phyloP scores from a whole-genome alignment of 1,140 invertebrate genomes.

The Reticulitermes speratus region DNA sequence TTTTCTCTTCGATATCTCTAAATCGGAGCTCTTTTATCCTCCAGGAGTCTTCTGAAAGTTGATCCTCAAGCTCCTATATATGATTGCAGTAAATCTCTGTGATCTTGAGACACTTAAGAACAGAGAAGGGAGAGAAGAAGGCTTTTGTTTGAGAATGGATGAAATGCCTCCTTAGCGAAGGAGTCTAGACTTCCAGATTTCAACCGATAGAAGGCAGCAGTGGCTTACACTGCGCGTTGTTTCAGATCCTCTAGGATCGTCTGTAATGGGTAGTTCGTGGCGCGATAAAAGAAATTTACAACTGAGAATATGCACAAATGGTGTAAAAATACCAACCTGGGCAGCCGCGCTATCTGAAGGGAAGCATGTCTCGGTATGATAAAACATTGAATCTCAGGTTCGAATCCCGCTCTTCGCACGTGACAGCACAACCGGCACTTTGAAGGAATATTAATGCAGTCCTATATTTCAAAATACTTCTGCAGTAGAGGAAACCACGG shows the following conservation, averaged over 20 bases:
- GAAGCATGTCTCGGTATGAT: too few relatives aligned
- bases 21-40: neutral
- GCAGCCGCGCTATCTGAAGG: too few relatives aligned
- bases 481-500: too few relatives aligned
- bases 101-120: neutral
- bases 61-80: constrained; percentile 7
- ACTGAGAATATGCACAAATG: too few relatives aligned
- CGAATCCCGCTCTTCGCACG: too few relatives aligned
- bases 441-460: too few relatives aligned
- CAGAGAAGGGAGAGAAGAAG: neutral
- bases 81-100: constrained; percentile 14
- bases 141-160: constrained; percentile 3
- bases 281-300: neutral
- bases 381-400: too few relatives aligned
- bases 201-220: neutral
- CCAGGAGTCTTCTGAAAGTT: neutral
- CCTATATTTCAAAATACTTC: too few relatives aligned
- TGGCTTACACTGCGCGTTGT: neutral
- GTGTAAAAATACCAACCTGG: too few relatives aligned
- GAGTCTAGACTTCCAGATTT: neutral
- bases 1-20: neutral
- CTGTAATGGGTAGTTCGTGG: neutral
- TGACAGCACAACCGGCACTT: too few relatives aligned
- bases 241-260: neutral
- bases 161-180: neutral